Evolutionary conservation across 2,113 vertebrate genomes (phyloP).

Genomic region (Dicerorhinus sumatrensis): DNA sequence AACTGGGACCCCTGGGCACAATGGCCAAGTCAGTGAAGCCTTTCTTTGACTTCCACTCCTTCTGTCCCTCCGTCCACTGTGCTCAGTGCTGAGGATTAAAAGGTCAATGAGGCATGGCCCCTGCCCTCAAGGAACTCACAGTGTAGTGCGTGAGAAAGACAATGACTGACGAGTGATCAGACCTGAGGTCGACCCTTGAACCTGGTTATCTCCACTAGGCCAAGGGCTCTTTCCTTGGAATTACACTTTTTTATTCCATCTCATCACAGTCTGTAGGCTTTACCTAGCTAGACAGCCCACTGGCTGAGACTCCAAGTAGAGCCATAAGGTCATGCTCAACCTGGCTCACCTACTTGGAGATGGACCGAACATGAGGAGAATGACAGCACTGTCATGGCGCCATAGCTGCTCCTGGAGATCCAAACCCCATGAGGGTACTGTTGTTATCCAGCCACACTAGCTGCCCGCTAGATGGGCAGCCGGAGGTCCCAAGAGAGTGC

Average conservation of each 20-base stretch:
- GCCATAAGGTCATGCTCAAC: neutral
- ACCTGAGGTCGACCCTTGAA: neutral
- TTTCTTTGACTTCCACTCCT: neutral
- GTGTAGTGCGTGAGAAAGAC: neutral
- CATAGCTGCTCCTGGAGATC: neutral
- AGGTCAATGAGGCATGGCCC: neutral
- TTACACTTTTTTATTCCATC: neutral
- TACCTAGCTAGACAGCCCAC: neutral
- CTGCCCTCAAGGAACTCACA: neutral
- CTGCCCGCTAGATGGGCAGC: neutral
- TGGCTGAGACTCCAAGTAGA: neutral
- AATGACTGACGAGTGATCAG: neutral
- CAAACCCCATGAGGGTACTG: neutral
- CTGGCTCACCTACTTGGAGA: neutral
- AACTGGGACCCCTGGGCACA: neutral
- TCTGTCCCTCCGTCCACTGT: neutral
- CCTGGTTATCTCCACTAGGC: neutral
- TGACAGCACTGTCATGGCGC: neutral
- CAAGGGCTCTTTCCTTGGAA: neutral
- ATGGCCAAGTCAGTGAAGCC: neutral
- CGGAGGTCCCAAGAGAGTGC: neutral
- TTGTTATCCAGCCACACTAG: neutral
- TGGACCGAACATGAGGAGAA: neutral
- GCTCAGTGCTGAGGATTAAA: neutral
- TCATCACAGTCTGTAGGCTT: neutral